A percentile compares a stretch with the other conserved stretches of the same genome.
Conservation (phyloP, 2,113 vertebrate species). For the Microtus oregoni region DNA sequence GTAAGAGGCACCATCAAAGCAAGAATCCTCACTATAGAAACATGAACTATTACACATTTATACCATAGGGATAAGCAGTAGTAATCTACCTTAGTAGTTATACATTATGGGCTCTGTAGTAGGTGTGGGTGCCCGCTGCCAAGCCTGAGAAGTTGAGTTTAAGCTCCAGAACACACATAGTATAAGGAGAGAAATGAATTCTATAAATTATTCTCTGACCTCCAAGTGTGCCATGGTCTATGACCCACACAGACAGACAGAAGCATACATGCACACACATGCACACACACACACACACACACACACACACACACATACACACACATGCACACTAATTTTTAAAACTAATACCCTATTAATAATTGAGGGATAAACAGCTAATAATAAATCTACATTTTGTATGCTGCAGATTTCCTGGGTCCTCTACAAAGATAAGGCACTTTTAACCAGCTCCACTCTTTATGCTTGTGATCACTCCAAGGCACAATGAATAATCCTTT, state of each 20-base stretch:
- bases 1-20: constrained; percentile 45
- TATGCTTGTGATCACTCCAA: background rate
- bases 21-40: constrained; percentile 8
- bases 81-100: background rate
- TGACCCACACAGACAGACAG: background rate
- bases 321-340: background rate
- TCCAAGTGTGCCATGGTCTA: background rate
- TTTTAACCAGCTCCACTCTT: background rate
- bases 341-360: background rate
- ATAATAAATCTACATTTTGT: background rate
- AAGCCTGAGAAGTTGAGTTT: background rate
- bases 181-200: background rate
- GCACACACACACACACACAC: background rate
- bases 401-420: background rate
- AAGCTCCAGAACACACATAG: background rate
- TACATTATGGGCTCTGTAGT: background rate
- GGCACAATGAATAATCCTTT: background rate
- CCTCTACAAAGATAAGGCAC: background rate
- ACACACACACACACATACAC: background rate
- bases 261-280: background rate
- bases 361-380: background rate
- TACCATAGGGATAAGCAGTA: background rate
- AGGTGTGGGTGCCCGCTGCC: background rate
- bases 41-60: background rate
- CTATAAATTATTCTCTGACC: background rate